phyloP scores from a whole-genome alignment of 2,113 vertebrate genomes.

The Sander vitreus region DNA sequence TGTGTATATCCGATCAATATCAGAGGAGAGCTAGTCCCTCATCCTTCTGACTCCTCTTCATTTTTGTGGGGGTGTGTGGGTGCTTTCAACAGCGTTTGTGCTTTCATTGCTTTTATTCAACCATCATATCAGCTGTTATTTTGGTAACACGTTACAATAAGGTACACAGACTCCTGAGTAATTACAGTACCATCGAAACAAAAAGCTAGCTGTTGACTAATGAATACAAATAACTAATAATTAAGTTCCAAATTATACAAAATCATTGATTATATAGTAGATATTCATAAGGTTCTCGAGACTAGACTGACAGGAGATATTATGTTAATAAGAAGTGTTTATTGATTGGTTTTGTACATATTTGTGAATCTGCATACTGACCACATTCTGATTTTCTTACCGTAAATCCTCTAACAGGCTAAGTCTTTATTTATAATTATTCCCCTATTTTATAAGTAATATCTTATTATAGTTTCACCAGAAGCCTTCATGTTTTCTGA shows the following conservation, averaged over 20 bases:
- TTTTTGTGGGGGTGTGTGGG: constrained; percentile 81
- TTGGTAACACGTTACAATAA: constrained; percentile 67
- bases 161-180: constrained; percentile 29
- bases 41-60: constrained; percentile 80
- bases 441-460: background rate
- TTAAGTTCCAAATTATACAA: background rate
- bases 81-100: constrained; percentile 73
- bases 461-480: background rate
- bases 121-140: constrained; percentile 67
- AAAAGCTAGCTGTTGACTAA: background rate
- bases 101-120: constrained; percentile 72
- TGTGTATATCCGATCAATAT: constrained; percentile 78
- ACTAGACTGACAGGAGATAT: background rate
- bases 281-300: background rate
- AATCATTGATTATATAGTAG: background rate
- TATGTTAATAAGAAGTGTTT: background rate
- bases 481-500: background rate
- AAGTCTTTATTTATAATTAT: background rate
- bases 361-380: background rate
- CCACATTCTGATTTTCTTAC: background rate
- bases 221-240: background rate
- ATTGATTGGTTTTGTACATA: background rate
- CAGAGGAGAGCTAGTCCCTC: constrained; percentile 68
- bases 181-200: constrained; percentile 9
- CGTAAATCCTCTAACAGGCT: background rate